A percentile compares a stretch with the other conserved stretches of the same genome.
These are phyloP conservation scores for Brevipalpus yothersi DNA, from an alignment of 1,140 invertebrate genomes.

Conservation along the genomic window DNA sequence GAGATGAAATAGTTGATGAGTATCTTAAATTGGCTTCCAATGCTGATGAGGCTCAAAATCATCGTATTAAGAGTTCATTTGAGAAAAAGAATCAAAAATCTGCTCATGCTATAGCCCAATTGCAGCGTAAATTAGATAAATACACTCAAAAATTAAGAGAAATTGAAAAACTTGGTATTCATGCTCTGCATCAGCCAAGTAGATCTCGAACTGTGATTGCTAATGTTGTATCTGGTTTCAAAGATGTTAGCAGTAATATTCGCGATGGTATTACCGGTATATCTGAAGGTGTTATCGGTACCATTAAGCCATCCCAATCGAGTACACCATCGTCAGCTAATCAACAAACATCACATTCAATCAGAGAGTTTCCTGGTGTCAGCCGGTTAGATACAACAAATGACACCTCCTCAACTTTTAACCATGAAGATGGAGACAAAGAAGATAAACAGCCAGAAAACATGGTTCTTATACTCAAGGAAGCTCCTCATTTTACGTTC, in stretches of 20 bases:
- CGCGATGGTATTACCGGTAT: constrained; percentile 74
- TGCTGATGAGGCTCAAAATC: constrained; percentile 70
- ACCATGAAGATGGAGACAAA: neutral
- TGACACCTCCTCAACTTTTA: neutral
- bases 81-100: constrained; percentile 96
- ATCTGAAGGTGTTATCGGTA: constrained; percentile 34
- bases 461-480: neutral
- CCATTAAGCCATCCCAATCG: constrained; percentile 19
- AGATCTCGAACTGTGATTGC: constrained; percentile 54
- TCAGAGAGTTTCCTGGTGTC: neutral
- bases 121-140: constrained; percentile 78
- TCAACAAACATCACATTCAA: no score
- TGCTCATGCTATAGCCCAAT: constrained; percentile 61
- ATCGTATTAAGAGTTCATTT: constrained; percentile 82
- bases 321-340: no score
- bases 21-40: constrained; percentile 73
- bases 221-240: constrained; percentile 79
- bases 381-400: neutral
- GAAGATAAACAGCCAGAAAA: neutral
- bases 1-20: constrained; percentile 87
- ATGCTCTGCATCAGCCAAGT: constrained; percentile 39
- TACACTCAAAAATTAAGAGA: constrained; percentile 48
- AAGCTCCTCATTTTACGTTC: neutral
- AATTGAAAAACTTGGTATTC: constrained; percentile 46
- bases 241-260: constrained; percentile 84